A percentile compares a stretch with the other conserved stretches of the same genome.
Evolutionary conservation across 1,140 invertebrate species (phyloP).

Genomic region (Hyphantria cunea): DNA sequence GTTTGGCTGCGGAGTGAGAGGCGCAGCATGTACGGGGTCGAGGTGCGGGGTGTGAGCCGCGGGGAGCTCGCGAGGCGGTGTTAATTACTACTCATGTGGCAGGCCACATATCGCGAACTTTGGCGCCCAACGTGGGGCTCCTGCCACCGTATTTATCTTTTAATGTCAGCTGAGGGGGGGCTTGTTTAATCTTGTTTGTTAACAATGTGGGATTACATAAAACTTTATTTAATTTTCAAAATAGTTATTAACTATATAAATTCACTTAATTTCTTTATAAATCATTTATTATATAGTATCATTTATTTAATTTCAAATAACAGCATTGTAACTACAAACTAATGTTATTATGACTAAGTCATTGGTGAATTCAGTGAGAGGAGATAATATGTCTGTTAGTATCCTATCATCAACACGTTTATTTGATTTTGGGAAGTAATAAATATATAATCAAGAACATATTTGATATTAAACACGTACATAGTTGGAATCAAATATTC

Average conservation of each 20-base stretch:
- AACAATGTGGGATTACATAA: conserved; percentile 30
- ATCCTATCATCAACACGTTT: background rate
- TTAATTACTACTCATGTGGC: conserved; percentile 77
- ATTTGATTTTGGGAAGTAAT: conserved; percentile 25
- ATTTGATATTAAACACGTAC: conserved; percentile 60
- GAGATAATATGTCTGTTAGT: background rate
- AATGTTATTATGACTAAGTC: background rate
- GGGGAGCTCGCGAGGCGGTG: conserved; percentile 51
- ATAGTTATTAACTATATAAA: background rate
- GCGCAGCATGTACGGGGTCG: conserved; percentile 18
- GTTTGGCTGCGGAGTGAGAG: conserved; percentile 16
- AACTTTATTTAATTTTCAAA: conserved; percentile 17
- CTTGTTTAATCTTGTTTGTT: conserved; percentile 43
- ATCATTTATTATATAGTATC: background rate
- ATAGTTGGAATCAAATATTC: conserved; percentile 70
- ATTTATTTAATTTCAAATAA: no score
- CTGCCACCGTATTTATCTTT: conserved; percentile 59
- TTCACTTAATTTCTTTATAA: background rate
- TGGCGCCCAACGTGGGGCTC: conserved; percentile 57
- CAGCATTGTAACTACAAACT: no score
- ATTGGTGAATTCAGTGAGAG: background rate
- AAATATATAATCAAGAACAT: conserved; percentile 33
- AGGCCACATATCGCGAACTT: conserved; percentile 71
- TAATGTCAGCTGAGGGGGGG: conserved; percentile 48
- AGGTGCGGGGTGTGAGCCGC: conserved; percentile 26